Percentiles rank a stretch among this genome's conserved stretches.
phyloP scores from a whole-genome alignment of 2,888 invertebrate species.

The Phlogophora meticulosa region DNA sequence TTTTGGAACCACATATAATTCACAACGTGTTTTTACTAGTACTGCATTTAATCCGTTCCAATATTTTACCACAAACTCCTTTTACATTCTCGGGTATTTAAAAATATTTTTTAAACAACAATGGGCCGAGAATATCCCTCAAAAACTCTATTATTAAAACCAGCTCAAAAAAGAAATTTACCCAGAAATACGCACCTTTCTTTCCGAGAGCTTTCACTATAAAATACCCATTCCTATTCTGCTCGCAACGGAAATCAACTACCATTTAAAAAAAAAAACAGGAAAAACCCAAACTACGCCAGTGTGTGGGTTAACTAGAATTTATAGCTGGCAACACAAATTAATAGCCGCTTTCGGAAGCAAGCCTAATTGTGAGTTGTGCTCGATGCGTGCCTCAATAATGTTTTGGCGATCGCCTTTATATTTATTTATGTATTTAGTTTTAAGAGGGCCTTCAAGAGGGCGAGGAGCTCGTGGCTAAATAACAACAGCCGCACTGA shows the following conservation, averaged over 20 bases:
- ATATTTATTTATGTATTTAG: slow-evolving; percentile 39
- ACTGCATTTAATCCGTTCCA: background rate
- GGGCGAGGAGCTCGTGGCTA: too few relatives aligned
- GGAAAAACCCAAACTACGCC: slow-evolving; percentile 54
- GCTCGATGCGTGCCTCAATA: slow-evolving; percentile 59
- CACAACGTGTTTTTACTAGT: too few relatives aligned
- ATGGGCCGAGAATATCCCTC: background rate
- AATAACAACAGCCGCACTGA: too few relatives aligned
- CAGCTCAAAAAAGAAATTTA: background rate
- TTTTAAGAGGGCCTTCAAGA: slow-evolving; percentile 12
- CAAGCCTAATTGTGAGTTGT: slow-evolving; percentile 67
- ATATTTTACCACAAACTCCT: background rate
- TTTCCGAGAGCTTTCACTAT: slow-evolving; percentile 22
- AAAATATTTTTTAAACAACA: background rate
- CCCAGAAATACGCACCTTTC: background rate
- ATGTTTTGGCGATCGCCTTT: slow-evolving; percentile 25
- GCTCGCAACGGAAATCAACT: slow-evolving; percentile 56
- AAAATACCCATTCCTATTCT: slow-evolving; percentile 56
- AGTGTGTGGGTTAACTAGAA: slow-evolving; percentile 68
- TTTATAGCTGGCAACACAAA: slow-evolving; percentile 69
- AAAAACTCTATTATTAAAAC: background rate
- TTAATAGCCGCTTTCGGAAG: slow-evolving; percentile 68
- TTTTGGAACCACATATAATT: too few relatives aligned
- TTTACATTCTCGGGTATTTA: background rate
- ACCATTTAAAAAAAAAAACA: slow-evolving; percentile 60